Evolutionary conservation across 92 coral and sea anemone species (phyloP).

Genomic region (Palythoa caribaeorum): DNA sequence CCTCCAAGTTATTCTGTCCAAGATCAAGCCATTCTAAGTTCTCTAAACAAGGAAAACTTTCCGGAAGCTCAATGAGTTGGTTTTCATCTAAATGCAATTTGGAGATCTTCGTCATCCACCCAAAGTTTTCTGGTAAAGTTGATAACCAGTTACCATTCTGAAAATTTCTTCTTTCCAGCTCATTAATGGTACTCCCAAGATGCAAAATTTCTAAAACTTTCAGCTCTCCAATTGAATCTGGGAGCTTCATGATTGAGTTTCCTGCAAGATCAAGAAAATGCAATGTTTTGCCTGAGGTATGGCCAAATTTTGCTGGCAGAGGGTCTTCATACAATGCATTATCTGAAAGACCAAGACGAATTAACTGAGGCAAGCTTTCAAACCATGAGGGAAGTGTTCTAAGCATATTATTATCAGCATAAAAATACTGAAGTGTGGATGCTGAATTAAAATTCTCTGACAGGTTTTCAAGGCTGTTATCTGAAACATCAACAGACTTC

Average conservation of each 20-base stretch:
- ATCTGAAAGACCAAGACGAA: slow-evolving; percentile 77
- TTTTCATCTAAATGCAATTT: slow-evolving; percentile 95
- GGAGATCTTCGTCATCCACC: slow-evolving; percentile 71
- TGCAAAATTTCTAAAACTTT: slow-evolving; percentile 76
- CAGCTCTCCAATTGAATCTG: slow-evolving; percentile 87
- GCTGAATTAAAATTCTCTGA: slow-evolving; percentile 81
- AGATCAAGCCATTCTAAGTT: slow-evolving; percentile 93
- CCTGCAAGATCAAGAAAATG: slow-evolving; percentile 83
- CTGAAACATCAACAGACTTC: slow-evolving; percentile 75
- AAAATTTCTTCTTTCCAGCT: slow-evolving; percentile 93
- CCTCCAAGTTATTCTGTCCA: slow-evolving; percentile 81
- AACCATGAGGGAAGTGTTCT: slow-evolving; percentile 88
- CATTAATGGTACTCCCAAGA: slow-evolving; percentile 93
- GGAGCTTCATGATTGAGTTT: slow-evolving; percentile 79
- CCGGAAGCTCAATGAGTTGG: slow-evolving; percentile 81
- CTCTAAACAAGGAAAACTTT: slow-evolving; percentile 77
- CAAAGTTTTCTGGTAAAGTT: slow-evolving; percentile 82
- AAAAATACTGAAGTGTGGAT: slow-evolving; percentile 68
- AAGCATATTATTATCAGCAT: slow-evolving; percentile 78
- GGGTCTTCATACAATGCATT: slow-evolving; percentile 80
- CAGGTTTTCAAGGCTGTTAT: slow-evolving; percentile 68
- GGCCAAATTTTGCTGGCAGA: slow-evolving; percentile 77
- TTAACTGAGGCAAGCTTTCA: slow-evolving; percentile 70
- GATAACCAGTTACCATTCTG: slow-evolving; percentile 97
- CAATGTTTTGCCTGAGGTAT: slow-evolving; percentile 70